phyloP scores from a whole-genome alignment of 2,113 vertebrate species.

The Fregetta grallaria region DNA sequence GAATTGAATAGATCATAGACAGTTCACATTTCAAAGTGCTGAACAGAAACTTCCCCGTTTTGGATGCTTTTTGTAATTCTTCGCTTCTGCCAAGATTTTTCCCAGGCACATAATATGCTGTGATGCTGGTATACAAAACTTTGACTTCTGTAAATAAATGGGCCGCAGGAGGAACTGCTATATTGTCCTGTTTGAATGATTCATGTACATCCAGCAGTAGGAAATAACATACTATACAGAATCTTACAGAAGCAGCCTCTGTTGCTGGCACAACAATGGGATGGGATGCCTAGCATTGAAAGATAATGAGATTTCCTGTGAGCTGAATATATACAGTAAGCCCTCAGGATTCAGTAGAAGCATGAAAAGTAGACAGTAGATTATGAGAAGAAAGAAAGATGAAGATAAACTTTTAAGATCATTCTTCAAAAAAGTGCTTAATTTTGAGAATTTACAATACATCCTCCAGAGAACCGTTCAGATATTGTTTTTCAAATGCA shows the following conservation, averaged over 20 bases:
- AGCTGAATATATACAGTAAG: constrained; percentile 7
- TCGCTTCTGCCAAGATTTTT: not conserved
- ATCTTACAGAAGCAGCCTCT: not conserved
- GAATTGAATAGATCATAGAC: constrained; percentile 5
- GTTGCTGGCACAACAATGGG: not conserved
- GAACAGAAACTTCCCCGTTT: not conserved
- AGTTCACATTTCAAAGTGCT: constrained; percentile 24
- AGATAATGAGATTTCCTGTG: constrained; percentile 33
- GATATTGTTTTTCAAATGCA: not conserved
- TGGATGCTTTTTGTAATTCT: not conserved
- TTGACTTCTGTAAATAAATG: constrained; percentile 23
- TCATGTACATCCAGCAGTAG: not conserved
- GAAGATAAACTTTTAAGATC: constrained; percentile 31
- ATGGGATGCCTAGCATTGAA: not conserved
- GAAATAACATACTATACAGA: not conserved
- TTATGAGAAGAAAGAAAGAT: constrained; percentile 26
- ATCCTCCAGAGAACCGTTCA: not conserved
- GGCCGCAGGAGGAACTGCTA: not conserved
- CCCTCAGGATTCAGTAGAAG: not conserved
- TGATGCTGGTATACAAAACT: not conserved
- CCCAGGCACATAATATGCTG: not conserved
- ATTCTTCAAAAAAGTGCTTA: constrained; percentile 22
- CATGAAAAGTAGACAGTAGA: not conserved
- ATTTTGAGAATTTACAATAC: constrained; percentile 14
- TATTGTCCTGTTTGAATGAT: constrained; percentile 12